These are phyloP conservation scores for Microcebus murinus DNA, from an alignment of 2,113 vertebrate species.

Conservation along the genomic window DNA sequence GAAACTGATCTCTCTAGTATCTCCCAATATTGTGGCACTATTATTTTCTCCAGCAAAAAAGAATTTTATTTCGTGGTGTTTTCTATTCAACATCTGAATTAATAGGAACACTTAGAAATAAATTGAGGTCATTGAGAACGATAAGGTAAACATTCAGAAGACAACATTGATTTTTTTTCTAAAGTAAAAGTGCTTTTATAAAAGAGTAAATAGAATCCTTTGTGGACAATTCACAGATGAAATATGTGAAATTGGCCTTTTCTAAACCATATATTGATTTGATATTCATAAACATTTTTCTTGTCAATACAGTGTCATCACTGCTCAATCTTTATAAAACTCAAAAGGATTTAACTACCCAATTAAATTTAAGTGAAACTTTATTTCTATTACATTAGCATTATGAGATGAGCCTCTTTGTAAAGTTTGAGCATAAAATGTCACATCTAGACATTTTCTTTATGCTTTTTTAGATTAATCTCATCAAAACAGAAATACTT, in stretches of 20 bases:
- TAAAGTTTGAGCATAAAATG: not conserved
- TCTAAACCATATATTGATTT: slow-evolving; percentile 75
- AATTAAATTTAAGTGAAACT: slow-evolving; percentile 60
- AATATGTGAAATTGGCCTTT: slow-evolving; percentile 75
- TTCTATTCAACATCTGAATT: slow-evolving; percentile 68
- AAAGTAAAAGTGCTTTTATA: slow-evolving; percentile 74
- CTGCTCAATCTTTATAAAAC: slow-evolving; percentile 73
- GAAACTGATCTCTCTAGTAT: not conserved
- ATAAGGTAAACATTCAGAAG: slow-evolving; percentile 77
- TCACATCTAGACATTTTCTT: not conserved
- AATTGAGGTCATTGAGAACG: slow-evolving; percentile 75
- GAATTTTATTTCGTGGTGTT: not conserved
- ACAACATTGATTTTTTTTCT: slow-evolving; percentile 79
- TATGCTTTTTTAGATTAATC: not conserved
- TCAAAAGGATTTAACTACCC: slow-evolving; percentile 25
- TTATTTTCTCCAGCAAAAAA: not conserved
- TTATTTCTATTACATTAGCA: slow-evolving; percentile 60
- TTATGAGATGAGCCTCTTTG: not conserved
- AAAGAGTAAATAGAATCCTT: slow-evolving; percentile 76
- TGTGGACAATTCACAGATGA: slow-evolving; percentile 77
- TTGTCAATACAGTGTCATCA: slow-evolving; percentile 69
- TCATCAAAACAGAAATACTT: slow-evolving; percentile 16
- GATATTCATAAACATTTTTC: slow-evolving; percentile 77
- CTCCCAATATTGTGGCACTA: not conserved
- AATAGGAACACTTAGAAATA: slow-evolving; percentile 72